These are phyloP conservation scores for Microtus ochrogaster DNA, from an alignment of 2,113 vertebrate genomes.

Conservation along the genomic window DNA sequence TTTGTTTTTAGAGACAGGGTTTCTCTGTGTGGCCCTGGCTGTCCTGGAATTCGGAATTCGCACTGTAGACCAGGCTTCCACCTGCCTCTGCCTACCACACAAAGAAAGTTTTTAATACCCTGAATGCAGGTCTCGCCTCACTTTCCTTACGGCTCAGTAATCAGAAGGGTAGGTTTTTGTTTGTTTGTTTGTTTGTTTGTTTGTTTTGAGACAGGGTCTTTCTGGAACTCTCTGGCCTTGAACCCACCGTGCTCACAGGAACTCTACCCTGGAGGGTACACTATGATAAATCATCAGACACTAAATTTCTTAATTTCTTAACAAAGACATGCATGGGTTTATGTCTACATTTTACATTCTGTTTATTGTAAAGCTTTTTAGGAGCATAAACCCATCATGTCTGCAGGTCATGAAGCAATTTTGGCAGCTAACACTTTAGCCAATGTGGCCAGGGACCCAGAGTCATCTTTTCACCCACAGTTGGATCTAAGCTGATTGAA, in stretches of 20 bases:
- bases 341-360: not conserved
- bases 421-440: not conserved
- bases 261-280: not conserved
- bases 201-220: not conserved
- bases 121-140: not conserved
- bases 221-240: not conserved
- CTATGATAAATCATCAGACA: not conserved
- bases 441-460: not conserved
- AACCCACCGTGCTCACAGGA: not conserved
- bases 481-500: not conserved
- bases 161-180: not conserved
- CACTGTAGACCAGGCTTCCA: too few species aligned
- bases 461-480: not conserved
- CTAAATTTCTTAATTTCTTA: not conserved
- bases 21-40: too few species aligned
- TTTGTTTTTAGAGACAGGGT: too few species aligned
- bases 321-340: not conserved
- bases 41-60: too few species aligned
- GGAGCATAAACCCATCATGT: not conserved
- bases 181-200: not conserved
- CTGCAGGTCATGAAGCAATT: not conserved
- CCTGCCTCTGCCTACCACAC: too few species aligned
- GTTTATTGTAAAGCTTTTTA: not conserved
- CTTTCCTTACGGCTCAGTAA: not conserved
- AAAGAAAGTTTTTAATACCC: not conserved